Base-by-base conservation (phyloP, 2,888 invertebrate genomes). In the Bedellia somnulentella region DNA sequence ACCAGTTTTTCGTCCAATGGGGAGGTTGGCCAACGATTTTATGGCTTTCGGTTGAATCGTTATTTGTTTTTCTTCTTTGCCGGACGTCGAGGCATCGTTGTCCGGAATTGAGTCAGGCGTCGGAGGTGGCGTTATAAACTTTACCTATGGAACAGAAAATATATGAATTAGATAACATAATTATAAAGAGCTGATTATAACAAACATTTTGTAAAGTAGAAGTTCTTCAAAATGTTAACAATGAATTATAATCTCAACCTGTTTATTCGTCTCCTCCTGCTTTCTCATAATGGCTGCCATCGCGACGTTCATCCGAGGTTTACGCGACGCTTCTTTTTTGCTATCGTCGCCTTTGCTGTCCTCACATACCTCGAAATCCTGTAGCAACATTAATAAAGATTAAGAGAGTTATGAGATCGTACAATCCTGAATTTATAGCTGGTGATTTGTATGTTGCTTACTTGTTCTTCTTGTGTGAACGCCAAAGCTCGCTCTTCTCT, bases 201-300 rank as follows among this genome's bases (percentile, higher is more conserved):
- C n/a, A n/a, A n/a, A n/a, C n/a, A n/a, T n/a, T n/a, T n/a, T n/a
- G n/a, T n/a, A n/a, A n/a, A n/a, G n/a, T n/a, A n/a, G n/a, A n/a
- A n/a, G n/a, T n/a, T n/a, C n/a, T n/a, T n/a, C n/a, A n/a, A n/a
- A n/a, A n/a, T n/a, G n/a, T n/a, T n/a, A n/a, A n/a, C n/a, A n/a
- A n/a, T n/a, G n/a, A n/a, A n/a, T n/a, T n/a, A n/a, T n/a, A n/a
- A n/a, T n/a, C n/a, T n/a, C 12, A 32, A 80, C 82, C 71, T 85
- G 85, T 52, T 86, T 85, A 45, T 82, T 84, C 26, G 76, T 78
- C 40, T 82, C 84, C 49, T 85, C 86, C 40, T 85, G 82, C 37
- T 85, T 84, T 38, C 84, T 73, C 73, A 85, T 81, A 47, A 87
- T 85, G 37, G 86, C 85, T 34, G 86, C 86, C 77, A 91, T 83